Evolutionary conservation across 2,113 vertebrate species (phyloP).

Genomic region (Entomyzon cyanotis): DNA sequence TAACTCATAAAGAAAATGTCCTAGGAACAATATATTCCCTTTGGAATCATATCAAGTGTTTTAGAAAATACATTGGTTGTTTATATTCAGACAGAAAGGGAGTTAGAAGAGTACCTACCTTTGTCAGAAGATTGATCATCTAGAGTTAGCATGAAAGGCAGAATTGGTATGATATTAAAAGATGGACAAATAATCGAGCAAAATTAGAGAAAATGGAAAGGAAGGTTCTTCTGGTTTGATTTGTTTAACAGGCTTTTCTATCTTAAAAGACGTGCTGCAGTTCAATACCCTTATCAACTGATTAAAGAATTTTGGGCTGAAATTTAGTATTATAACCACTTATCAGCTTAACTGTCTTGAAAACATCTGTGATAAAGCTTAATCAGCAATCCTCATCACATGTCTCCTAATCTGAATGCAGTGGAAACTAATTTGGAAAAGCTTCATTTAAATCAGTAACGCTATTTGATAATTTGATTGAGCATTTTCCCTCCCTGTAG

Average conservation of each 20-base stretch:
- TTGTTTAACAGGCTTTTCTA: background rate
- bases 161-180: conserved; percentile 67
- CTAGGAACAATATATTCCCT: background rate
- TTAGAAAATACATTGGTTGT: background rate
- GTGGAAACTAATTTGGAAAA: background rate
- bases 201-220: background rate
- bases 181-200: background rate
- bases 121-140: conserved; percentile 89
- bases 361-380: background rate
- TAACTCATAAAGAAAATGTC: background rate
- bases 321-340: background rate
- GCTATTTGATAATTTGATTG: background rate
- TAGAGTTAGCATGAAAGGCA: conserved; percentile 84
- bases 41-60: background rate
- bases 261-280: background rate
- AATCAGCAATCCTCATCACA: background rate
- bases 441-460: background rate
- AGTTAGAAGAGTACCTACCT: conserved; percentile 79
- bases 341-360: background rate
- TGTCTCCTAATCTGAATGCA: background rate
- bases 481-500: background rate
- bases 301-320: background rate
- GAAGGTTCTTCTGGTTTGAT: background rate
- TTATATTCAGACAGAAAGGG: background rate
- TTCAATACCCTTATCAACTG: background rate